These are phyloP conservation scores for Cephus spinipes DNA, from an alignment of 2,888 invertebrate genomes.

Conservation along the genomic window DNA sequence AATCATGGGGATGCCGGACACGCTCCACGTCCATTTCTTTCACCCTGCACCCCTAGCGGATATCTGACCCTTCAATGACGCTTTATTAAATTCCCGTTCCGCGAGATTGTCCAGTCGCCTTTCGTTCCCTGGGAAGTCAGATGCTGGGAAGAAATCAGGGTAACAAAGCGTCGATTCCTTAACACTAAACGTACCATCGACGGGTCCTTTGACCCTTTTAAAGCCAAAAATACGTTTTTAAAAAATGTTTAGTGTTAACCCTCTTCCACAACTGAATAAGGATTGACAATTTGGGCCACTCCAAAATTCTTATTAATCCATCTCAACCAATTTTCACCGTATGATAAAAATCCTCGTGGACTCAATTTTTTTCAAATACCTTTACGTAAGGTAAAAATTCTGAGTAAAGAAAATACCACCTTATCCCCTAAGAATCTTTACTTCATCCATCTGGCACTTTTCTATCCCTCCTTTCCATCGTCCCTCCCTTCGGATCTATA, in stretches of 20 bases:
- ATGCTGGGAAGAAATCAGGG: neutral
- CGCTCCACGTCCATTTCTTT: conserved; percentile 42
- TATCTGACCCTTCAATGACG: conserved; percentile 18
- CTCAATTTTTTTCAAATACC: neutral
- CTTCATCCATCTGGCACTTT: neutral
- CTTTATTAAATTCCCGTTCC: conserved; percentile 44
- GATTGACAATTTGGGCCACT: neutral
- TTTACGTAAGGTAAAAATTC: neutral
- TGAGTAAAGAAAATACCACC: neutral
- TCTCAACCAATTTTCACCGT: neutral
- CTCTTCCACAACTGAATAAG: neutral
- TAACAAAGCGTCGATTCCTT: neutral
- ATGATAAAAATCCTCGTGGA: neutral
- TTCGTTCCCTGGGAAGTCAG: neutral
- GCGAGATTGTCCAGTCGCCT: conserved; percentile 31
- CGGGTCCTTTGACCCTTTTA: no score
- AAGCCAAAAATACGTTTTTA: no score
- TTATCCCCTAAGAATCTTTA: neutral
- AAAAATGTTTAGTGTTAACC: neutral
- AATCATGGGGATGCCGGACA: conserved; percentile 37
- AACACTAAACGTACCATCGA: no score
- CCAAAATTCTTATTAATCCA: neutral
- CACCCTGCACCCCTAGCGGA: conserved; percentile 27
- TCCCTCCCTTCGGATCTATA: neutral
- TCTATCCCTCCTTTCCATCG: neutral